A percentile compares a stretch with the other conserved stretches of the same genome.
Conservation (phyloP, 2,113 vertebrate genomes). For the Tympanuchus pallidicinctus region DNA sequence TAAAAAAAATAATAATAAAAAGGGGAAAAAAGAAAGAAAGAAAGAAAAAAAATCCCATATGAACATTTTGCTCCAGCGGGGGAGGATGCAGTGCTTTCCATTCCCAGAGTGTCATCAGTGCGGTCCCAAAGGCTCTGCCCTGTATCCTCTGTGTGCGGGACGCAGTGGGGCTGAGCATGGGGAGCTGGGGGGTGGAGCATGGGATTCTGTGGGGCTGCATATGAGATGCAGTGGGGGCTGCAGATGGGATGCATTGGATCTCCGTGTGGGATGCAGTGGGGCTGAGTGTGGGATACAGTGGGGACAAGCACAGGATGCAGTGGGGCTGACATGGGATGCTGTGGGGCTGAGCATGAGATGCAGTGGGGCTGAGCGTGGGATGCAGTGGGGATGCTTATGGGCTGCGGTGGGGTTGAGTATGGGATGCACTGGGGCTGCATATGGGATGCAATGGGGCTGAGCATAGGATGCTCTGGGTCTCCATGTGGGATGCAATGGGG, state of each 20-base stretch:
- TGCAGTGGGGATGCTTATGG: rapidly evolving
- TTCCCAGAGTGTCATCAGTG: neutral
- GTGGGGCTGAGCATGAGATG: neutral
- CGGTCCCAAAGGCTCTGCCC: neutral
- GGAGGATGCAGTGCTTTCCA: neutral
- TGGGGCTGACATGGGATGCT: rapidly evolving
- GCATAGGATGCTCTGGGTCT: neutral
- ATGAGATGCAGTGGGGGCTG: neutral
- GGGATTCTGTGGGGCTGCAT: neutral
- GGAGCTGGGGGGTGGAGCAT: neutral
- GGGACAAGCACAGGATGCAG: neutral
- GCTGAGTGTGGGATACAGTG: neutral
- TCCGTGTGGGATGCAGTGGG: rapidly evolving
- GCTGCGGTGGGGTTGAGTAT: too few species aligned
- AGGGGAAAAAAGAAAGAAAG: too few species aligned
- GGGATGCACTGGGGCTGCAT: neutral
- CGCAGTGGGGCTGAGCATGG: too few species aligned
- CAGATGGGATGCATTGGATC: neutral
- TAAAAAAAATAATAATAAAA: neutral
- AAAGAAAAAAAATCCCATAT: neutral
- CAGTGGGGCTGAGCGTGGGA: neutral
- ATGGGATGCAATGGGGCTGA: too few species aligned
- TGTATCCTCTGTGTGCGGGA: neutral
- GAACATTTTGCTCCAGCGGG: neutral
- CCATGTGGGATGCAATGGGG: rapidly evolving